Conservation (phyloP, 2,888 invertebrate species). For the Papilio gigon region DNA sequence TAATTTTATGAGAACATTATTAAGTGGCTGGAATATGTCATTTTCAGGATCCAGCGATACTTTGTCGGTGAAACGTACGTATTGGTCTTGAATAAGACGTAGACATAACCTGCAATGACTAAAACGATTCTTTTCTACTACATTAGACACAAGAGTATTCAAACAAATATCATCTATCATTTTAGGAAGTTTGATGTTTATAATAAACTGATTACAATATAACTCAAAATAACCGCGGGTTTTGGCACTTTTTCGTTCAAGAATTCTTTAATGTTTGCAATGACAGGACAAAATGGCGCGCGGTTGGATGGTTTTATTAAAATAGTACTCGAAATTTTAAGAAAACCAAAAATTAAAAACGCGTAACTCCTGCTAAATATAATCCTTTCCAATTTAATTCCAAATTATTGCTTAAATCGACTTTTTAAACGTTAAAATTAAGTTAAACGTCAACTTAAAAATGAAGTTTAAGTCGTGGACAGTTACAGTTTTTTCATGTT, state of each 20-base stretch:
- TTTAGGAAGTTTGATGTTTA: slow-evolving; percentile 27
- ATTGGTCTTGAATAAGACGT: slow-evolving; percentile 56
- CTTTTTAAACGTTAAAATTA: slow-evolving; percentile 18
- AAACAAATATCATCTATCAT: slow-evolving; percentile 58
- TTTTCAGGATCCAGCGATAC: slow-evolving; percentile 53
- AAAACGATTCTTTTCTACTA: slow-evolving; percentile 62
- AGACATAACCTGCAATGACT: slow-evolving; percentile 77
- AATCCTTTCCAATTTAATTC: background rate
- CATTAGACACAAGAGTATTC: slow-evolving; percentile 61
- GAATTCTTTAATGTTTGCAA: slow-evolving; percentile 48
- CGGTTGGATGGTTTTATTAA: background rate
- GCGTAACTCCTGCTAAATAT: background rate
- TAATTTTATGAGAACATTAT: slow-evolving; percentile 55
- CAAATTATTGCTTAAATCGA: background rate
- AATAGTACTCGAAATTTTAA: background rate
- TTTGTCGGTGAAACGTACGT: slow-evolving; percentile 63
- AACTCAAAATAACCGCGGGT: slow-evolving; percentile 56
- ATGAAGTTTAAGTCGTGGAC: background rate
- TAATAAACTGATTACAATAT: background rate
- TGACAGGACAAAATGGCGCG: slow-evolving; percentile 36
- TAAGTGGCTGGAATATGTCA: slow-evolving; percentile 50
- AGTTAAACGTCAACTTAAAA: background rate
- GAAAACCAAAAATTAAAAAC: slow-evolving; percentile 36
- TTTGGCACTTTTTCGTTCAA: slow-evolving; percentile 69
- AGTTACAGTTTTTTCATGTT: background rate